phyloP scores from a whole-genome alignment of 2,888 invertebrate genomes.

The Eulithis testata region DNA sequence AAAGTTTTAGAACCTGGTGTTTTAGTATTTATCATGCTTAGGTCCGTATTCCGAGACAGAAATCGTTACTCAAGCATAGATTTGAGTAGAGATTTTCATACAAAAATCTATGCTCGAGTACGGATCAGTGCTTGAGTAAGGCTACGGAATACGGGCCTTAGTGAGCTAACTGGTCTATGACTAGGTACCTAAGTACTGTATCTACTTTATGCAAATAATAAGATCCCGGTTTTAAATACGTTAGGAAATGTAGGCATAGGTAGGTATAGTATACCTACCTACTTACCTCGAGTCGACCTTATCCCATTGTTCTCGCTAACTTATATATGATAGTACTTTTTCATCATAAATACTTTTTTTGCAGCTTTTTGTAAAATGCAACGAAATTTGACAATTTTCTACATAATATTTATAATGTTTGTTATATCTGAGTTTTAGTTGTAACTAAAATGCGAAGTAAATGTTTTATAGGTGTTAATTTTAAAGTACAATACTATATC shows the following conservation, averaged over 20 bases:
- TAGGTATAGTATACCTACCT: not conserved
- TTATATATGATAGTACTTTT: constrained; percentile 16
- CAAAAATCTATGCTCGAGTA: no score
- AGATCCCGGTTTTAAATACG: constrained; percentile 36
- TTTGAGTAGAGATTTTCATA: no score
- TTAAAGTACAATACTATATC: constrained; percentile 62
- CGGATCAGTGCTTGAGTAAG: no score
- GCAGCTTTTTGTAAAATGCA: constrained; percentile 68
- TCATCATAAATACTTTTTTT: constrained; percentile 40
- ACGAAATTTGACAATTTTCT: constrained; percentile 58
- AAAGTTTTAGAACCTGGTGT: constrained; percentile 5
- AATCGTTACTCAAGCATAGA: no score
- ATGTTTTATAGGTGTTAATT: constrained; percentile 27
- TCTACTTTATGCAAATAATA: constrained; percentile 7
- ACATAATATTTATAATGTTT: constrained; percentile 38
- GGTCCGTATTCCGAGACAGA: no score
- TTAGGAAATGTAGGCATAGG: constrained; percentile 30
- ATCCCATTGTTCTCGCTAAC: constrained; percentile 53
- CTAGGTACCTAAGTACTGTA: no score
- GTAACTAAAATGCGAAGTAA: constrained; percentile 8
- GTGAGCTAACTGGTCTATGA: not conserved
- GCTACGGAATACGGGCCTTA: no score
- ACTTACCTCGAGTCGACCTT: constrained; percentile 39
- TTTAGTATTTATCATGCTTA: constrained; percentile 24
- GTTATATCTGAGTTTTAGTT: constrained; percentile 27